Evolutionary conservation across 2,888 invertebrate genomes (phyloP).

Genomic region (Zhuqinia jingwanae): DNA sequence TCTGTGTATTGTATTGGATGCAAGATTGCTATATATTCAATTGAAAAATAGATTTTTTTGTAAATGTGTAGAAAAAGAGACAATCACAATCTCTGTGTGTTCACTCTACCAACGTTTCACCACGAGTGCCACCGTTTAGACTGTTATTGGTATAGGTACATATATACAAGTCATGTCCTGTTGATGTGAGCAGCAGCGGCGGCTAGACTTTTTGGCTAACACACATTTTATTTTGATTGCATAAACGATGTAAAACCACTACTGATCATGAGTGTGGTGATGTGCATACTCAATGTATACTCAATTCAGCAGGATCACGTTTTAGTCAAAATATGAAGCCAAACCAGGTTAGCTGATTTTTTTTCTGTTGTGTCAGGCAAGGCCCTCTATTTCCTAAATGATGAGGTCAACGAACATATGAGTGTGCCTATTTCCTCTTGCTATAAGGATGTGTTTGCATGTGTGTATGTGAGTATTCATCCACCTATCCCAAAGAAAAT

Average conservation of each 20-base stretch:
- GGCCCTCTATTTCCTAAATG: constrained; percentile 69
- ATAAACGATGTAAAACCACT: neutral
- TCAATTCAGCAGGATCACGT: constrained; percentile 42
- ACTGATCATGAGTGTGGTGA: neutral
- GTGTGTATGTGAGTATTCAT: neutral
- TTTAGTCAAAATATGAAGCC: neutral
- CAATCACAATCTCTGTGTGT: constrained; percentile 25
- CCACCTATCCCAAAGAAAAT: constrained; percentile 53
- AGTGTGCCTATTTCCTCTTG: constrained; percentile 31
- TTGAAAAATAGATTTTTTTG: constrained; percentile 32
- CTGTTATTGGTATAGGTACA: neutral
- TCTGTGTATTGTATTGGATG: neutral
- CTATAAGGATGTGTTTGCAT: neutral
- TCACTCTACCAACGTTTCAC: neutral
- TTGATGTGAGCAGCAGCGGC: no score
- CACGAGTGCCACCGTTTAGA: neutral
- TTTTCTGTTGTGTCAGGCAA: constrained; percentile 56
- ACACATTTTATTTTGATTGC: constrained; percentile 22
- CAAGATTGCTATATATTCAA: constrained; percentile 19
- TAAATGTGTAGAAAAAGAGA: neutral
- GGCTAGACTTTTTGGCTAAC: constrained; percentile 23
- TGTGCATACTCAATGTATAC: constrained; percentile 10
- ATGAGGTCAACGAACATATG: constrained; percentile 68
- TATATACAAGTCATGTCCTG: no score
- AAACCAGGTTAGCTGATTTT: constrained; percentile 58